These are phyloP conservation scores for Remorina albescens DNA, from an alignment of 2,797 vertebrate species.

Conservation along the genomic window DNA sequence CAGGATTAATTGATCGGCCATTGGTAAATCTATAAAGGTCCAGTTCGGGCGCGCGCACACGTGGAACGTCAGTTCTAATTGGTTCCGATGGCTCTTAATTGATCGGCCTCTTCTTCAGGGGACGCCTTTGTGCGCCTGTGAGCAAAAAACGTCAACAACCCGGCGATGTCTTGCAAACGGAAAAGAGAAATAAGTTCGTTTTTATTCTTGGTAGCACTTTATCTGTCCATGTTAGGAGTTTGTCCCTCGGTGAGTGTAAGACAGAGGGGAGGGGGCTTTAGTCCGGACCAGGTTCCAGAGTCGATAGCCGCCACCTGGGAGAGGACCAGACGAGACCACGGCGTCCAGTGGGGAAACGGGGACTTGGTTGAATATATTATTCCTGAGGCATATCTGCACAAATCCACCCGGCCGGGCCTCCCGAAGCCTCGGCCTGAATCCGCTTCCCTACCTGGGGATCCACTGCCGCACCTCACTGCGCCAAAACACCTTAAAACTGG, in stretches of 20 bases:
- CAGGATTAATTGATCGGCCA: no score
- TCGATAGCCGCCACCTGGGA: background rate
- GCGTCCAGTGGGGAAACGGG: background rate
- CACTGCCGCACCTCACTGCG: fast-evolving
- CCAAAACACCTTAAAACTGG: background rate
- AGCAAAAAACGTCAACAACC: conserved; percentile 29
- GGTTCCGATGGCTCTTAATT: conserved; percentile 63
- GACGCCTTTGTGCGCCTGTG: conserved; percentile 2
- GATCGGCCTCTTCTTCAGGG: conserved; percentile 28
- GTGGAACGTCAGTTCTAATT: conserved; percentile 51
- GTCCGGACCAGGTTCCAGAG: background rate
- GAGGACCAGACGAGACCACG: background rate
- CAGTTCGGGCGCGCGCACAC: fast-evolving
- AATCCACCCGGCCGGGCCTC: background rate
- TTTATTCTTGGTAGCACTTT: conserved; percentile 42
- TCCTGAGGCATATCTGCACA: background rate
- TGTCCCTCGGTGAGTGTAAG: conserved; percentile 47
- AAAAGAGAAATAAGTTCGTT: conserved; percentile 37
- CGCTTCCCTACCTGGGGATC: background rate
- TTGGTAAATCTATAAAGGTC: no score
- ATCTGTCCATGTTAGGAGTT: conserved; percentile 14
- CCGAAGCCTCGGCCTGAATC: background rate
- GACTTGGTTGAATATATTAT: background rate
- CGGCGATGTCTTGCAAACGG: conserved; percentile 74
- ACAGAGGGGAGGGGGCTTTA: conserved; percentile 10